Percentiles rank a stretch among this genome's conserved stretches.
Conservation (phyloP, 2,797 vertebrate genomes). For the Eulemur mongoz region DNA sequence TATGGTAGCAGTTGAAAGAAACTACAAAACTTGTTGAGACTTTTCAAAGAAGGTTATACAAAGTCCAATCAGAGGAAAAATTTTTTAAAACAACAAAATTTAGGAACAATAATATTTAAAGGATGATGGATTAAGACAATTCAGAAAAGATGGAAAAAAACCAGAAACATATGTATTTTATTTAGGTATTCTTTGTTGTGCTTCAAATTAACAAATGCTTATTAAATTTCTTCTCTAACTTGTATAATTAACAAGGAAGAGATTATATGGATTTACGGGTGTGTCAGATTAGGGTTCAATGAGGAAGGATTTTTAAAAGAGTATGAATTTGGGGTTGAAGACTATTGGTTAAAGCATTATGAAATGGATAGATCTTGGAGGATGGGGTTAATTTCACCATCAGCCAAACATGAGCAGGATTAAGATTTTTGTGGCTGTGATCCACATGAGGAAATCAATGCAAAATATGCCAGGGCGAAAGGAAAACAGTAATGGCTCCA, state of each 20-base stretch:
- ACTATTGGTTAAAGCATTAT: not conserved
- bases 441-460: not conserved
- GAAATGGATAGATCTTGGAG: not conserved
- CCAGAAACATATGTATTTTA: not conserved
- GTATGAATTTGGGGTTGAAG: not conserved
- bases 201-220: not conserved
- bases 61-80: not conserved
- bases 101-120: slow-evolving; percentile 9
- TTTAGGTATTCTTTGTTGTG: not conserved
- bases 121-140: not conserved
- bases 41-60: not conserved
- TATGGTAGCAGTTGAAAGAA: not conserved
- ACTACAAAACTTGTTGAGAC: not conserved
- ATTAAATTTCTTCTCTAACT: not conserved
- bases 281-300: not conserved
- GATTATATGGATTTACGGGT: not conserved
- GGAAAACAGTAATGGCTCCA: not conserved
- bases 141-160: not conserved
- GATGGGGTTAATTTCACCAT: not conserved
- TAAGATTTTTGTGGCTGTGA: not conserved
- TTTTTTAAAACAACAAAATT: not conserved
- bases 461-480: not conserved
- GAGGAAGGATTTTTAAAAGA: slow-evolving; percentile 15
- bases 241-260: not conserved
- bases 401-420: not conserved